phyloP scores from a whole-genome alignment of 2,888 invertebrate species.

The Terebella lapidaria region DNA sequence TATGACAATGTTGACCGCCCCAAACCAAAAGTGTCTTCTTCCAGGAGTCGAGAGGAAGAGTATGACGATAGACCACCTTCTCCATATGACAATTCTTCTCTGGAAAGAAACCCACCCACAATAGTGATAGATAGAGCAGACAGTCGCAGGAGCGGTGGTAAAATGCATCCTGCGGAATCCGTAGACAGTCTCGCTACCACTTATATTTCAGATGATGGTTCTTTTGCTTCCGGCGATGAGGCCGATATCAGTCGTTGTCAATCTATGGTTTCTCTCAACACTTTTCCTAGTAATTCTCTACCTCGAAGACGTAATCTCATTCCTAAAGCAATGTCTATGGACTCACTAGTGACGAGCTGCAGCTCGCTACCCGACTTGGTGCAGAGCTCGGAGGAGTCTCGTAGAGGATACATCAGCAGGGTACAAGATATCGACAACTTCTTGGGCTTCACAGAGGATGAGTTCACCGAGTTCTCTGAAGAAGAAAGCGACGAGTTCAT shows the following conservation, averaged over 20 bases:
- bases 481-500: conserved; percentile 18
- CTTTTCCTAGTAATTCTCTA: conserved; percentile 9
- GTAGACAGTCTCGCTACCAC: conserved; percentile 7
- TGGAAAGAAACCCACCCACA: neutral
- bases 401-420: conserved; percentile 8
- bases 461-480: conserved; percentile 6
- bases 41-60: neutral
- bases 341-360: conserved; percentile 14
- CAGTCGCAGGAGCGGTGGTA: neutral
- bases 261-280: conserved; percentile 15
- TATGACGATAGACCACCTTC: conserved; percentile 12
- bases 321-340: conserved; percentile 15
- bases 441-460: conserved; percentile 35
- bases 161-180: conserved; percentile 5
- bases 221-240: conserved; percentile 3
- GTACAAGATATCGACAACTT: conserved; percentile 37
- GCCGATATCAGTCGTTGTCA: conserved; percentile 3
- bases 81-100: conserved; percentile 16
- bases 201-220: conserved; percentile 5
- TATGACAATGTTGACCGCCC: conserved; percentile 14
- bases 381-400: conserved; percentile 11
- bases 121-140: neutral
- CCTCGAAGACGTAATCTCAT: conserved; percentile 2
- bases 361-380: conserved; percentile 22
- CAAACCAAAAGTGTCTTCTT: neutral